phyloP scores from a whole-genome alignment of 2,888 invertebrate species.

The Hypolimnas misippus region DNA sequence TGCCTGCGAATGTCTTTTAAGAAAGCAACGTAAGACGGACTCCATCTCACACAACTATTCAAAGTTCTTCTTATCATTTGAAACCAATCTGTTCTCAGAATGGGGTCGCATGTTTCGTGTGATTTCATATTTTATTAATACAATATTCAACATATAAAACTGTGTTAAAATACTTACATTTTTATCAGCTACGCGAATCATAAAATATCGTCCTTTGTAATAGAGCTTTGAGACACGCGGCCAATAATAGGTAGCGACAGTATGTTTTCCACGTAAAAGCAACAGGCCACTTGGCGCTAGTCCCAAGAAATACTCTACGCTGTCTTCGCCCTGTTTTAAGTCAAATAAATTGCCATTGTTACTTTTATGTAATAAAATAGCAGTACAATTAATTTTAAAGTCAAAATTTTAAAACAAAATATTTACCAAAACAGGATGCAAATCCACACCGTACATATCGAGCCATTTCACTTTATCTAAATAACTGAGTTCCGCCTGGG shows the following conservation, averaged over 20 bases:
- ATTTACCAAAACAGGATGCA: constrained; percentile 97
- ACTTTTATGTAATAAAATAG: constrained; percentile 26
- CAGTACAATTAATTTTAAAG: constrained; percentile 16
- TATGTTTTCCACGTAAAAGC: constrained; percentile 96
- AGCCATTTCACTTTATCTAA: constrained; percentile 99
- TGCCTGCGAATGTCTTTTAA: constrained; percentile 82
- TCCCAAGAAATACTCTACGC: constrained; percentile 97
- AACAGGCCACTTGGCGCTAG: constrained; percentile 98
- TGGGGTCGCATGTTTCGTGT: constrained; percentile 64
- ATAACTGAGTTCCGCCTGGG: constrained; percentile 96
- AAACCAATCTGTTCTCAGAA: constrained; percentile 62
- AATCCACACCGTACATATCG: constrained; percentile 98
- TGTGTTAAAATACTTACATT: constrained; percentile 87
- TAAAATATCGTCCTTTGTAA: constrained; percentile 98
- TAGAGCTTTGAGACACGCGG: constrained; percentile 98
- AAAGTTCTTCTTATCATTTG: constrained; percentile 62
- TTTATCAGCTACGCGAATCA: constrained; percentile 97
- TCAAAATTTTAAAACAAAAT: constrained; percentile 38
- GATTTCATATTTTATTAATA: constrained; percentile 32
- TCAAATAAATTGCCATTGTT: constrained; percentile 39
- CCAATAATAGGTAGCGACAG: constrained; percentile 99
- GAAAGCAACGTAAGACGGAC: constrained; percentile 72
- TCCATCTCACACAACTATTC: constrained; percentile 77
- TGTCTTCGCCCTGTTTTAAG: constrained; percentile 94
- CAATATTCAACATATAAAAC: neutral